Conservation (phyloP, 2,113 vertebrate species). For the Gnathonemus echidnorhynchus region DNA sequence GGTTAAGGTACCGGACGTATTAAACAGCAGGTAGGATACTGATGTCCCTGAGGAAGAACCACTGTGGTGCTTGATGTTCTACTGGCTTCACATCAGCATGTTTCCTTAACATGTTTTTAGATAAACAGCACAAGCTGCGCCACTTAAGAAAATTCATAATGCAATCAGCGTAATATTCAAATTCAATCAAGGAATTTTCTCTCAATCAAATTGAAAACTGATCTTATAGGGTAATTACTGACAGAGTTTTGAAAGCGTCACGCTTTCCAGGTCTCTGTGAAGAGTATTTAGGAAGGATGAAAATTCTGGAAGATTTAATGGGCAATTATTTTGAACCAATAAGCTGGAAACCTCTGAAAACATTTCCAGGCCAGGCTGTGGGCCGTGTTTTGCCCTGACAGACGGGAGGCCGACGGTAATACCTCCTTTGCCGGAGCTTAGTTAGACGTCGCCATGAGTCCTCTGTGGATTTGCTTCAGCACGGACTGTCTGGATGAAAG, state of each 20-base stretch:
- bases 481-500: background rate
- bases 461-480: background rate
- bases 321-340: background rate
- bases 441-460: background rate
- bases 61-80: background rate
- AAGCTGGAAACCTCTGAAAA: background rate
- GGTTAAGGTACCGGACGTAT: background rate
- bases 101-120: background rate
- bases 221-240: background rate
- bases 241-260: background rate
- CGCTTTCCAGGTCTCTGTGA: background rate
- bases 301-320: background rate
- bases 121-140: background rate
- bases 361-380: background rate
- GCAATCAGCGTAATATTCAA: background rate
- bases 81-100: background rate
- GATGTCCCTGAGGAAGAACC: background rate
- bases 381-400: background rate
- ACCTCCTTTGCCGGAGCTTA: background rate
- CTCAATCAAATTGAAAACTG: background rate
- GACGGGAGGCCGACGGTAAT: background rate
- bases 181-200: background rate
- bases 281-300: background rate
- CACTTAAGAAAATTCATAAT: background rate
- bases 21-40: background rate